Base-by-base conservation (phyloP, 2,113 vertebrate species). In the Mixornis gularis region DNA sequence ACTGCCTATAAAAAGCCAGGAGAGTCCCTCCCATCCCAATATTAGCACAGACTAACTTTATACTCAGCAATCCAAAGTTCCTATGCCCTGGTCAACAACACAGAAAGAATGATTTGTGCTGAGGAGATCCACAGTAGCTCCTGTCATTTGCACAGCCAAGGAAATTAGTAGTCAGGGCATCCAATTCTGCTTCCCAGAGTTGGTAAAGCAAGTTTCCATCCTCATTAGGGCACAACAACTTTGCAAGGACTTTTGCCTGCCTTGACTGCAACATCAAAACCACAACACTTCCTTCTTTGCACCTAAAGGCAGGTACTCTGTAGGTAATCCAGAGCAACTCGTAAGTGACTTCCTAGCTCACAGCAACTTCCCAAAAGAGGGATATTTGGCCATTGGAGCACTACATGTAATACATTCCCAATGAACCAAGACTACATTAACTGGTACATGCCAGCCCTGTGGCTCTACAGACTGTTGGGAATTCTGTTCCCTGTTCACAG, bases 221-320 rank as follows among this genome's bases (percentile, higher is more conserved):
- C 51, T n/a, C 34, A 40, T 30, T 60, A 66, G 62, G 43, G 19
- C 53, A 89, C 22, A 64, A 36, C 44, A 64, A 41, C 25, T 51
- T 36, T 36, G 32, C 40, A 78, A 73, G 34, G 36, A 38, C 65
- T 78, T 53, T 11, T 11, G 9, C 32, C 53, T 52, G 25, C 49
- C 65, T 19, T 53, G 51, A 34, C 0, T 72, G 40, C 43, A 71
- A 30, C 43, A 51, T 27, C 26, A 34, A 80, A 78, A 30, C 63
- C 26, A 46, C 15, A 49, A 0, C 1, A 55, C 4, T 2, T 49
- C 66, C 59, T 17, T 73, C 17, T 6, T 7, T 51, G 29, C 24
- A 58, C 30, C 8, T 38, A 14, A 13, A 22, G 2, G 22, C 10
- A 58, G 0, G 3, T 4, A 41, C 22, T 64, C 41, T 3, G 12